Percentiles rank a stretch among this genome's conserved stretches.
Evolutionary conservation across 2,113 vertebrate genomes (phyloP).

Genomic region (Amphilophus citrinellus): DNA sequence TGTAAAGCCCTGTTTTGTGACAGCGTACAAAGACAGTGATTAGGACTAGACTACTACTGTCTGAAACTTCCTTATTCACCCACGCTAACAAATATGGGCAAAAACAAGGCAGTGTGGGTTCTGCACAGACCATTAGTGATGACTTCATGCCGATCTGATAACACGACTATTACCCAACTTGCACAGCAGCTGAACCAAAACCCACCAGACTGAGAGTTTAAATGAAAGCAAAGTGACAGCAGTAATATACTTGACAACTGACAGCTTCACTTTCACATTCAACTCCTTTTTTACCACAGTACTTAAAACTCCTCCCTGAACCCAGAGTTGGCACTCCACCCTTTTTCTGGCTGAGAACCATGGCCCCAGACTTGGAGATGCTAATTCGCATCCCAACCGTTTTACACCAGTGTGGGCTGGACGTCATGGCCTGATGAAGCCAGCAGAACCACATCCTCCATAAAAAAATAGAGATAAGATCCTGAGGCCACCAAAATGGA

Average conservation of each 20-base stretch:
- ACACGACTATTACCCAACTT: conserved; percentile 7
- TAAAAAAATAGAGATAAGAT: background rate
- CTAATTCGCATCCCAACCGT: background rate
- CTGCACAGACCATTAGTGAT: background rate
- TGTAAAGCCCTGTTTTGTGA: conserved; percentile 25
- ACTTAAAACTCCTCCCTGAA: background rate
- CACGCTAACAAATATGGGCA: background rate
- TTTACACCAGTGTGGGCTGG: background rate
- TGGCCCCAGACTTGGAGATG: background rate
- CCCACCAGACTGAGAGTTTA: background rate
- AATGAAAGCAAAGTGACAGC: background rate
- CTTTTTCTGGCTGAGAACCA: conserved; percentile 1
- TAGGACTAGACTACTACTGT: background rate
- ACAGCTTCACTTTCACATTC: background rate
- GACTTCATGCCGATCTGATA: conserved; percentile 24
- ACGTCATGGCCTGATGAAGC: background rate
- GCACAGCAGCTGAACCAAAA: conserved; percentile 19
- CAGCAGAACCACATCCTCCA: background rate
- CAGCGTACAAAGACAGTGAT: conserved; percentile 11
- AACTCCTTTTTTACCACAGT: background rate
- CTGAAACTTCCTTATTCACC: conserved; percentile 7
- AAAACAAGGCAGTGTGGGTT: background rate
- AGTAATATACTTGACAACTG: too few relatives aligned
- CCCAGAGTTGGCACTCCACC: background rate
- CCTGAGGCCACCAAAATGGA: background rate